Evolutionary conservation across 1,140 invertebrate genomes (phyloP), one percentile per base, ranked within the genome.

Genomic region (Tetraneura akinire): DNA sequence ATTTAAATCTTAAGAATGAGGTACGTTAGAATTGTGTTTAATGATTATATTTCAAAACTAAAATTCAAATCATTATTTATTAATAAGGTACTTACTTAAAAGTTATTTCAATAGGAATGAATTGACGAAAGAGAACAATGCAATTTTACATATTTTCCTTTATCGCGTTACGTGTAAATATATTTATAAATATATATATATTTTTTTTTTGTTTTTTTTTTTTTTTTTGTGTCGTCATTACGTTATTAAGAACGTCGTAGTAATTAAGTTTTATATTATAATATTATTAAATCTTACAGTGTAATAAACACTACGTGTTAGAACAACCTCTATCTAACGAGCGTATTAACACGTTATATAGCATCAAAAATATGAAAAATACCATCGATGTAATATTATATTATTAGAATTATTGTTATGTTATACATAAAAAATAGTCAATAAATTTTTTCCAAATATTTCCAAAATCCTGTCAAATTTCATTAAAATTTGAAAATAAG

Each of bases 281-380:
- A 14, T 23, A 42, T 37, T 18, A 18, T 26, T 18, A 13, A 26
- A 21, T 49, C 4, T 70, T 49, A 70, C 45, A 21, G 68, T n/a
- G 47, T 29, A 32, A 32, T 8, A 60, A 10, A 55, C 51, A 47
- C n/a, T 6, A n/a, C 9, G 9, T 47, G 74, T 62, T 78, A 78
- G 74, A 11, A 78, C 55, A 78, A 78, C 74, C 55, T 47, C 74
- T 78, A 78, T 78, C 74, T 78, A 78, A 78, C 74, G 74, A 78
- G 74, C 37, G 32, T 37, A 37, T 4, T 37, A 37, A 37, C 8
- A 37, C n/a, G n/a, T 37, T 37, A 37, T 37, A 37, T 37, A 37
- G 32, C 3, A 4, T 4, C 32, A 37, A 8, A 37, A 4, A 37
- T 4, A 4, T 37, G 8, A 8, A 37, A 37, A 37, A 37, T 37